Conservation (phyloP, 23 tunicate genomes). For the Ascidia mentula region DNA sequence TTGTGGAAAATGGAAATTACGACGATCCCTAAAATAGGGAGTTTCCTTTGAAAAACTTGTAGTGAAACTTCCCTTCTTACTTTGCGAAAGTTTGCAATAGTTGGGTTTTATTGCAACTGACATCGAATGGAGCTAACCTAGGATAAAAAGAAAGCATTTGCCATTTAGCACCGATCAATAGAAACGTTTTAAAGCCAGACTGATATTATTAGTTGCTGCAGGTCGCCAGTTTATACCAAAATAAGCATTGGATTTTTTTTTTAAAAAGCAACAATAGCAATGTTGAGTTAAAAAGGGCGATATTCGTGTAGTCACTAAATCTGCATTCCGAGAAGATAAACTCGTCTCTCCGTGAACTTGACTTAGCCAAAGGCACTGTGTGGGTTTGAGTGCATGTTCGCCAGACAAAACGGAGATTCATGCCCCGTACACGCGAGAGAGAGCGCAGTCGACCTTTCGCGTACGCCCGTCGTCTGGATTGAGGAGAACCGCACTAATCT, state of each 20-base stretch:
- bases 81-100: not conserved
- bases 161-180: not conserved
- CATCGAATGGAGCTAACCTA: not conserved
- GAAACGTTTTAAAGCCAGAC: not conserved
- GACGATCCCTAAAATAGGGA: too few relatives aligned
- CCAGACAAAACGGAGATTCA: not conserved
- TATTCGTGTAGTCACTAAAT: not conserved
- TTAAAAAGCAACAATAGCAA: too few relatives aligned
- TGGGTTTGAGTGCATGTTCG: not conserved
- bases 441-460: not conserved
- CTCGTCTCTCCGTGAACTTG: conserved; percentile 3
- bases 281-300: too few relatives aligned
- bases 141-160: not conserved
- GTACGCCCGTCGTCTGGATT: conserved; percentile 23
- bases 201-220: not conserved
- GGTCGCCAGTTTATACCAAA: not conserved
- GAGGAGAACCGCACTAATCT: conserved; percentile 2
- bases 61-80: not conserved
- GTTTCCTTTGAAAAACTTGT: too few relatives aligned
- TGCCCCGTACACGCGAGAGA: not conserved
- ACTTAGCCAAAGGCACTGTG: not conserved
- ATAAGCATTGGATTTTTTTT: too few relatives aligned
- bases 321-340: not conserved
- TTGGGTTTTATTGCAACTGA: not conserved
- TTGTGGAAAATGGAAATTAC: too few relatives aligned